Evolutionary conservation across 2,797 vertebrate species (phyloP), one percentile per base, ranked within the genome.

Genomic region (Sebastes variabilis): DNA sequence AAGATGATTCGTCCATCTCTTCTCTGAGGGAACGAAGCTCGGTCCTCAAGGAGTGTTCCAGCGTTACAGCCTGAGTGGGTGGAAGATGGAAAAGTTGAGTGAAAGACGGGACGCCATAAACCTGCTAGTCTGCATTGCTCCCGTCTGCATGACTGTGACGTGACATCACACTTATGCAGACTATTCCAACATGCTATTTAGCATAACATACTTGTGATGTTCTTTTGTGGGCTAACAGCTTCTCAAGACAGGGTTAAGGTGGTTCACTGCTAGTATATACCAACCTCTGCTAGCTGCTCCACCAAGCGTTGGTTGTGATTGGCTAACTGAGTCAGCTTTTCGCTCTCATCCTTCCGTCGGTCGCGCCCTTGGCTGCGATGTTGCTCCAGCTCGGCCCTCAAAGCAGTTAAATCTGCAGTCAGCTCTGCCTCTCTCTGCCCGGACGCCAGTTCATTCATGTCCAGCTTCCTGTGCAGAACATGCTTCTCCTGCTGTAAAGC

Each of bases 291-390:
- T 8, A 96, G 89, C 84, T 96, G 96, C 86, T 96, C 96, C 87
- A 96, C 96, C 71, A 96, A 77, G 5, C 94, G 93, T n/a, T 96
- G 96, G 92, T 96, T 96, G 66, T 96, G 96, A 84, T 77, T 95
- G 86, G 94, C 92, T 30, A 96, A 83, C 74, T 96, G 95, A 4
- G 88, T 89, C 69, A 96, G 92, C 77, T 96, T 95, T 22, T 95
- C 93, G 1, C 89, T 92, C 81, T 96, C 96, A 55, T 96, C 95
- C 10, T 85, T 91, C 2, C 93, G 87, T 27, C 91, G 88, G 81
- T 94, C 93, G 1, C 93, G 90, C 10, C 94, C 94, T 66, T 91
- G 92, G 74, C 70, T 89, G 22, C 93, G 94, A 77, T 94, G 90
- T 24, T 79, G 92, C 34, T 96, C 93, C 81, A 96, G 76, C 82